Conservation (phyloP, 2,113 vertebrate species). For the Peromyscus polionotus region DNA sequence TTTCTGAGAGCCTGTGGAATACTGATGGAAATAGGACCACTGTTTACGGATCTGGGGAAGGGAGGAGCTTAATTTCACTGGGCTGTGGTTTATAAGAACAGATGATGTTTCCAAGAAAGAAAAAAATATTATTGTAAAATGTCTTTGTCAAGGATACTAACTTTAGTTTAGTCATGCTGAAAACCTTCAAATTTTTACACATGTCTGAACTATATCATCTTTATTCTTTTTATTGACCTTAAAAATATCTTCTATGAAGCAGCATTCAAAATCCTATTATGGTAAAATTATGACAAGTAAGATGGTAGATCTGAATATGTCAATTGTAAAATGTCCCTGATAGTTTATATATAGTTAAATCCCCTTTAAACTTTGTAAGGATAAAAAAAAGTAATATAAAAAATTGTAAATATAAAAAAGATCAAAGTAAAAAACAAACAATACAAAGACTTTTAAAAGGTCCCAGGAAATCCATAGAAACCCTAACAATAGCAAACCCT, state of each 20-base stretch:
- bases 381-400: background rate
- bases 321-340: background rate
- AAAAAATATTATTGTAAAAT: background rate
- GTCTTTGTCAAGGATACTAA: background rate
- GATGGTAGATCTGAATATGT: background rate
- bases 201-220: background rate
- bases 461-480: too few species aligned
- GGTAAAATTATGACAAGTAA: background rate
- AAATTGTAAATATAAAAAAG: background rate
- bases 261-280: background rate
- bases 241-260: background rate
- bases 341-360: background rate
- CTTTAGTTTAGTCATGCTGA: background rate
- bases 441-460: background rate
- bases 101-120: background rate
- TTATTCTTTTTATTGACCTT: background rate
- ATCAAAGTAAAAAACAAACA: background rate
- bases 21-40: background rate
- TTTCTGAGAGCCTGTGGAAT: background rate
- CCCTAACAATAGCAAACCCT: too few species aligned
- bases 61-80: background rate
- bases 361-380: background rate
- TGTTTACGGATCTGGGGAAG: background rate
- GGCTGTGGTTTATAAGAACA: background rate
- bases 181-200: background rate